Percentiles rank a stretch among this genome's conserved stretches.
phyloP scores from a whole-genome alignment of 2,113 vertebrate species.

The Hepsetus odoe region DNA sequence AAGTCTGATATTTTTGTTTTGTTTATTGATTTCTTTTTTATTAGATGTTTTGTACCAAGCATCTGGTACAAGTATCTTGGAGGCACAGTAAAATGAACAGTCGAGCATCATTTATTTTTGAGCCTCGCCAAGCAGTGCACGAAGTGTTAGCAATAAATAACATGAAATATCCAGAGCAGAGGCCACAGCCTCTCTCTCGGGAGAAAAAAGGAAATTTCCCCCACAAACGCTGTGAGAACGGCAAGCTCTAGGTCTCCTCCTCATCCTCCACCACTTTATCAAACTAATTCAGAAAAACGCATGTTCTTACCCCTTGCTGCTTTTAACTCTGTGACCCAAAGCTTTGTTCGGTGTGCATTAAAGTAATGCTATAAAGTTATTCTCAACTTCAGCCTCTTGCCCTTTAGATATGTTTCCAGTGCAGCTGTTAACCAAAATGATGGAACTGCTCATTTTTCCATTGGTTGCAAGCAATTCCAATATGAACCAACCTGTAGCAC shows the following conservation, averaged over 20 bases:
- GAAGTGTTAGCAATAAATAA: constrained; percentile 36
- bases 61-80: not conserved
- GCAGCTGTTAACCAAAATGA: not conserved
- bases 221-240: not conserved
- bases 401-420: not conserved
- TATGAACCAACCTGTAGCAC: not conserved
- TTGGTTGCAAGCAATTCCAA: not conserved
- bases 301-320: not conserved
- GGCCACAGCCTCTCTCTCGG: not conserved
- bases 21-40: not conserved
- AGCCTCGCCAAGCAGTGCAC: constrained; percentile 1
- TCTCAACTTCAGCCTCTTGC: not conserved
- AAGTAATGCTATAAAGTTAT: constrained; percentile 40
- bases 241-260: not conserved
- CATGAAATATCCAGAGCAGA: constrained; percentile 13
- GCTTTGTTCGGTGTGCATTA: constrained; percentile 50
- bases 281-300: not conserved
- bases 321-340: not conserved
- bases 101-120: not conserved
- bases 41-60: not conserved
- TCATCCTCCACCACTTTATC: not conserved
- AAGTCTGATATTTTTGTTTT: not conserved
- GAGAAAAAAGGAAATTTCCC: not conserved
- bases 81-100: not conserved
- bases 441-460: not conserved